Evolutionary conservation across 2,113 vertebrate species (phyloP).

Genomic region (Clarias batrachus): DNA sequence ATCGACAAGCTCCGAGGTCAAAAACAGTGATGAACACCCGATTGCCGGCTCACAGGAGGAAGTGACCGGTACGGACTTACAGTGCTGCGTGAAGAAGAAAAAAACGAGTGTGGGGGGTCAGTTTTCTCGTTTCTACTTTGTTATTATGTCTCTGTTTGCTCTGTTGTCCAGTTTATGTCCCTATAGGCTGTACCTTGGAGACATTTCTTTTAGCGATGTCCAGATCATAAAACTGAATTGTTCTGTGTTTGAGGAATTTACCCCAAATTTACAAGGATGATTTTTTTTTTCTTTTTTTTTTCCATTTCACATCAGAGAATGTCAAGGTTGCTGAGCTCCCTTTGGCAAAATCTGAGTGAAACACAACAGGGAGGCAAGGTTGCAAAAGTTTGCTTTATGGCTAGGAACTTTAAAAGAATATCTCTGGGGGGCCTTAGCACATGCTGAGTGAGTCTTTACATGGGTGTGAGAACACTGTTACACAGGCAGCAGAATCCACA

Average conservation of each 20-base stretch:
- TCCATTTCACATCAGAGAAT: not conserved
- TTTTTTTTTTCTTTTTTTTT: not conserved
- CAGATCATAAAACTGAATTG: not conserved
- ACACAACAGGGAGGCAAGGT: not conserved
- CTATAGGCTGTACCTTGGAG: not conserved
- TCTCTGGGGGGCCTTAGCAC: not conserved
- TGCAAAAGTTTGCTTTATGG: not conserved
- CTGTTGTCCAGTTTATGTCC: not conserved
- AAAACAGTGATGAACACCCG: not conserved
- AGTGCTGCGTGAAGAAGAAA: not conserved
- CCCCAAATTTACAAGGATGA: not conserved
- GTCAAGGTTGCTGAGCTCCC: not conserved
- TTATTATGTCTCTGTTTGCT: not conserved
- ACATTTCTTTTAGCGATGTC: not conserved
- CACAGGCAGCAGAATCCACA: not conserved
- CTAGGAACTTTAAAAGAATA: not conserved
- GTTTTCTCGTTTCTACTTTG: not conserved
- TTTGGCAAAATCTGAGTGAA: not conserved
- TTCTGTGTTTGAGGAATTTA: not conserved
- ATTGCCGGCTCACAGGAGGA: not conserved
- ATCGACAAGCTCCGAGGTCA: not conserved
- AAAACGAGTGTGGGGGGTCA: not conserved
- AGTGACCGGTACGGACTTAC: not conserved
- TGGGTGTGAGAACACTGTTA: not conserved
- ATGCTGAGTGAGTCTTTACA: no score